phyloP scores from a whole-genome alignment of 2,797 vertebrate genomes.

The Glyptemys insculpta region DNA sequence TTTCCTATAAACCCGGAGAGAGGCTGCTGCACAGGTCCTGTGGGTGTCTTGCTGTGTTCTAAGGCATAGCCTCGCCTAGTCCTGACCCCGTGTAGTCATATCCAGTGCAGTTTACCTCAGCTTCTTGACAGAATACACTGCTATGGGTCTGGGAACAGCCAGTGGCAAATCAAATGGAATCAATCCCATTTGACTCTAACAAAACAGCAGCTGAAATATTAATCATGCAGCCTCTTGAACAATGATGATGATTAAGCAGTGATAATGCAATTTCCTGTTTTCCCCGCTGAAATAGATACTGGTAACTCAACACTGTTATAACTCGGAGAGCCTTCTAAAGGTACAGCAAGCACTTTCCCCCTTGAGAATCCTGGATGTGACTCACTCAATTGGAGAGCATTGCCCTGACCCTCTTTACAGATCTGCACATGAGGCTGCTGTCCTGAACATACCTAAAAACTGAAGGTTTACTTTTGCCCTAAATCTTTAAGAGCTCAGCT shows the following conservation, averaged over 20 bases:
- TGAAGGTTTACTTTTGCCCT: not conserved
- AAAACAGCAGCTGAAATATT: conserved; percentile 5
- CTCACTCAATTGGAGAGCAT: fast-evolving
- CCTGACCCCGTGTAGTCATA: fast-evolving
- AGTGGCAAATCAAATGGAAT: fast-evolving
- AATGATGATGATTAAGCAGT: not conserved
- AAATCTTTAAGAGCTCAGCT: not conserved
- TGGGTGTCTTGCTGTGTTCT: not conserved
- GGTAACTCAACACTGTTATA: not conserved
- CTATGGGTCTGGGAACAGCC: not conserved
- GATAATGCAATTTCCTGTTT: not conserved
- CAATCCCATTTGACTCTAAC: fast-evolving
- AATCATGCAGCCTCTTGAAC: conserved; percentile 10
- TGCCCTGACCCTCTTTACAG: not conserved
- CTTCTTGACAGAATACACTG: fast-evolving
- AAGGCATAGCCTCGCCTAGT: not conserved
- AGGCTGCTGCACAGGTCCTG: not conserved
- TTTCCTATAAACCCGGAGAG: not conserved
- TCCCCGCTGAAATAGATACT: fast-evolving
- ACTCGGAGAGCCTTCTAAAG: not conserved
- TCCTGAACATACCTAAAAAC: not conserved
- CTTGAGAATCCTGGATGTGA: fast-evolving
- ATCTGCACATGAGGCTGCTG: not conserved
- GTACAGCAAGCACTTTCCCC: not conserved
- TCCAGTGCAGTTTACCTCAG: fast-evolving